These are phyloP conservation scores for Leptinotarsa texana DNA, from an alignment of 1,140 invertebrate species.

Conservation along the genomic window DNA sequence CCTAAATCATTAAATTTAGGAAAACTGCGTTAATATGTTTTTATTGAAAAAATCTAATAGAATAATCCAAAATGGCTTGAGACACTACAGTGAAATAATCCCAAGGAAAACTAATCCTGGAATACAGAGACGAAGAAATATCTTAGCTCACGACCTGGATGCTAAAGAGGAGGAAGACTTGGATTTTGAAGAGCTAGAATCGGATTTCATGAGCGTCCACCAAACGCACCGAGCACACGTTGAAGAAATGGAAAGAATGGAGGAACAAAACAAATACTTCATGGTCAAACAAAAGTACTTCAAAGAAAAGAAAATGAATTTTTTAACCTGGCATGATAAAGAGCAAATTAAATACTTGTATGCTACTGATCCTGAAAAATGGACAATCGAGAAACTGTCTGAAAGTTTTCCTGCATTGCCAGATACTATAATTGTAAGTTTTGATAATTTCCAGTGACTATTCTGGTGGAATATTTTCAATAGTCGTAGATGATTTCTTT, in stretches of 20 bases:
- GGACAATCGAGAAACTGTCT: slow-evolving; percentile 72
- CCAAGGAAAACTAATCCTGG: slow-evolving; percentile 12
- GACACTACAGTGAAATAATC: neutral
- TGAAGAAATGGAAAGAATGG: slow-evolving; percentile 51
- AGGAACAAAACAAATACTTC: slow-evolving; percentile 59
- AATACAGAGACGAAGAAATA: neutral
- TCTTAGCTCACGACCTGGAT: neutral
- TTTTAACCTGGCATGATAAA: slow-evolving; percentile 84
- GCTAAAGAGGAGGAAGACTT: slow-evolving; percentile 26
- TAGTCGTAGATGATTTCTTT: too few species aligned
- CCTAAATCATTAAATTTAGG: too few species aligned
- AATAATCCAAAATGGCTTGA: neutral
- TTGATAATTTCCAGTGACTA: neutral
- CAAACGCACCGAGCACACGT: slow-evolving; percentile 54
- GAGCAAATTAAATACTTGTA: slow-evolving; percentile 78
- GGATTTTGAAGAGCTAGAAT: slow-evolving; percentile 56
- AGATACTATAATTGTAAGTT: slow-evolving; percentile 61
- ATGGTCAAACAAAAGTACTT: slow-evolving; percentile 78
- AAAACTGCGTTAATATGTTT: neutral
- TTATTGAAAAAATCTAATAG: neutral
- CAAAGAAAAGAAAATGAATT: slow-evolving; percentile 67
- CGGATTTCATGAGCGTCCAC: slow-evolving; percentile 58
- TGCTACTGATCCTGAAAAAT: slow-evolving; percentile 68
- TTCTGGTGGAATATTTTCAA: too few species aligned
- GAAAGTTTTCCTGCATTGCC: slow-evolving; percentile 79